Percentiles rank a stretch among this genome's conserved stretches.
Evolutionary conservation across 2,888 invertebrate species (phyloP).

Genomic region (Trissoscelio sp.): DNA sequence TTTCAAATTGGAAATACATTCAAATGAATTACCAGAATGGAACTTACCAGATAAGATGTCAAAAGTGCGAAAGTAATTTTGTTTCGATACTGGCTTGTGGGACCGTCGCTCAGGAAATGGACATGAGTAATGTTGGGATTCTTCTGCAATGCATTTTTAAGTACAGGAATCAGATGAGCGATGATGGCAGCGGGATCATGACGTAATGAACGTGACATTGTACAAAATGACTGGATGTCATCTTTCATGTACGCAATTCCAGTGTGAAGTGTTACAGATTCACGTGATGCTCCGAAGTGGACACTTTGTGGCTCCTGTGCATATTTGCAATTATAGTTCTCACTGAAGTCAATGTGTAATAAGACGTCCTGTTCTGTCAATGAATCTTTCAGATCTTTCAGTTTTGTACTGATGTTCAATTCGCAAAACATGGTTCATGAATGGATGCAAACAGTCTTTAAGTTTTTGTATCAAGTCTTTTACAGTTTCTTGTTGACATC

Average conservation of each 20-base stretch:
- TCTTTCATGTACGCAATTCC: constrained; percentile 35
- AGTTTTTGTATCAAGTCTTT: constrained; percentile 22
- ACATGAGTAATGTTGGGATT: constrained; percentile 16
- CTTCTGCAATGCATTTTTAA: constrained; percentile 9
- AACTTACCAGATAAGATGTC: constrained; percentile 25
- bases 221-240: constrained; percentile 15
- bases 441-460: neutral
- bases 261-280: constrained; percentile 29
- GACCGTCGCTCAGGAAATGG: constrained; percentile 43
- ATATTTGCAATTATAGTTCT: constrained; percentile 49
- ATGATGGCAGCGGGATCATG: constrained; percentile 42
- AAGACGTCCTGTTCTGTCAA: constrained; percentile 30
- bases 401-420: constrained; percentile 39
- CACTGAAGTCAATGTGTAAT: constrained; percentile 31
- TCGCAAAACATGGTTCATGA: constrained; percentile 36
- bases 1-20: constrained; percentile 3
- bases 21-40: too few species aligned
- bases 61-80: constrained; percentile 34
- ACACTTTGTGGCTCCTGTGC: constrained; percentile 34
- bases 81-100: constrained; percentile 28
- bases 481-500: constrained; percentile 10
- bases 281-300: constrained; percentile 44
- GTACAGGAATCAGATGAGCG: constrained; percentile 35
- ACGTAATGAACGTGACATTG: constrained; percentile 6
- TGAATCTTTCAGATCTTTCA: constrained; percentile 26